These are phyloP conservation scores for Microhierax caerulescens DNA, from an alignment of 2,797 vertebrate species.

Conservation along the genomic window DNA sequence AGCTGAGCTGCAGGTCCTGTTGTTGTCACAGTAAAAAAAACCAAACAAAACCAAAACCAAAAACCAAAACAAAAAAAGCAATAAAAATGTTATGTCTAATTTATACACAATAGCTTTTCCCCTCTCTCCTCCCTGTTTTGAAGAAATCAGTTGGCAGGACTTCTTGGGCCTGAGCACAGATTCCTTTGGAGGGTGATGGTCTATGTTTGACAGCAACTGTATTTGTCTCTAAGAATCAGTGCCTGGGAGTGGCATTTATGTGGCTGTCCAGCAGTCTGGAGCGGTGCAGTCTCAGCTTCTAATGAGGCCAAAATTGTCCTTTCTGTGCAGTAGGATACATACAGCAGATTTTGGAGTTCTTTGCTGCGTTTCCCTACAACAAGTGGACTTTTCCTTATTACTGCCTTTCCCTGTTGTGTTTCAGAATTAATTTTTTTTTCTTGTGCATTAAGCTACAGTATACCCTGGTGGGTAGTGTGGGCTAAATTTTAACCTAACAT, in stretches of 20 bases:
- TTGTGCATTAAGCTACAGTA: neutral
- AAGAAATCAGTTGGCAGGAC: neutral
- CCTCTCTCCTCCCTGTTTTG: neutral
- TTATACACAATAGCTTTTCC: neutral
- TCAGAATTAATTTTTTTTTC: neutral
- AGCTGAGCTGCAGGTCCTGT: neutral
- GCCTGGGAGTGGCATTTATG: neutral
- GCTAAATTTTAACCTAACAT: neutral
- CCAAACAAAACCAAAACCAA: accelerated
- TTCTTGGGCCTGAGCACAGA: neutral
- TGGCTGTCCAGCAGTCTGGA: neutral
- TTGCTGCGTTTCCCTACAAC: neutral
- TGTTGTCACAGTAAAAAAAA: neutral
- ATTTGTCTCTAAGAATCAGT: neutral
- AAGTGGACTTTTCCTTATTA: neutral
- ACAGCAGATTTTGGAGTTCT: neutral
- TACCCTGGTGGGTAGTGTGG: neutral
- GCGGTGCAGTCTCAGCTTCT: neutral
- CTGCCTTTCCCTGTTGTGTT: neutral
- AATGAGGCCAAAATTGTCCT: neutral
- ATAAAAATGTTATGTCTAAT: neutral
- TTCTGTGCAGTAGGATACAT: neutral
- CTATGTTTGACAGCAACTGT: neutral
- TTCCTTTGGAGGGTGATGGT: neutral
- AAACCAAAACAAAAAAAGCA: neutral